Base-by-base conservation (phyloP, 1,140 invertebrate species). In the Zaprionus kolodkinae region DNA sequence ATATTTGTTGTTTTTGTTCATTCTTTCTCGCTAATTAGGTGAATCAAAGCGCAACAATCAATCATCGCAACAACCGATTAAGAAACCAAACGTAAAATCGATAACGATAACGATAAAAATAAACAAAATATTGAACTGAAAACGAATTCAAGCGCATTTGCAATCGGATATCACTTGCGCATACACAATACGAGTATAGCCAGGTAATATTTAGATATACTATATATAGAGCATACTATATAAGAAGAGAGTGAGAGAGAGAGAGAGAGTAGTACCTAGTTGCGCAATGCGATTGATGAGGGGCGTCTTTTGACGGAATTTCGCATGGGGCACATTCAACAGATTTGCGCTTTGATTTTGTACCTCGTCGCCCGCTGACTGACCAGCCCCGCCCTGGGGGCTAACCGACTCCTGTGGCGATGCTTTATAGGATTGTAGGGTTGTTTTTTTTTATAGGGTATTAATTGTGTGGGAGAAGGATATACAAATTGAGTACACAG, bases 261-360 rank as follows among this genome's bases (percentile, higher is more conserved):
- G 40, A 9, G 40, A 43, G 40, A 15, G n/a, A 45, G 35, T 76
- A 63, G 72, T 88, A 88, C 91, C 91, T 92, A 92, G 86, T 78
- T 92, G 91, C 78, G 91, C 78, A 72, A 92, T 92, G 72, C 91
- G 91, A 78, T 92, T 86, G 87, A 92, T 92, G 81, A 92, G 86
- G 17, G 91, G 91, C 81, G 88, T 91, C 79, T 92, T 92, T 83
- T 91, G 90, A 81, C 91, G 91, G 62, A 92, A 92, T 73, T 92
- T 92, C 72, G 78, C 78, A 78, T 79, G 80, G 76, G 84, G 75
- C 60, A 78, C 76, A 79, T 72, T 79, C 72, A 76, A 76, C 68
- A 78, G 84, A 89, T 67, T 72, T 76, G 74, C 69, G 74, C 74
- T 76, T 67, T 76, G 74, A 72, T 89, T 79, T 71, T 89, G 77